phyloP scores from a whole-genome alignment of 2,888 invertebrate species.

The Syrista parreyssii region DNA sequence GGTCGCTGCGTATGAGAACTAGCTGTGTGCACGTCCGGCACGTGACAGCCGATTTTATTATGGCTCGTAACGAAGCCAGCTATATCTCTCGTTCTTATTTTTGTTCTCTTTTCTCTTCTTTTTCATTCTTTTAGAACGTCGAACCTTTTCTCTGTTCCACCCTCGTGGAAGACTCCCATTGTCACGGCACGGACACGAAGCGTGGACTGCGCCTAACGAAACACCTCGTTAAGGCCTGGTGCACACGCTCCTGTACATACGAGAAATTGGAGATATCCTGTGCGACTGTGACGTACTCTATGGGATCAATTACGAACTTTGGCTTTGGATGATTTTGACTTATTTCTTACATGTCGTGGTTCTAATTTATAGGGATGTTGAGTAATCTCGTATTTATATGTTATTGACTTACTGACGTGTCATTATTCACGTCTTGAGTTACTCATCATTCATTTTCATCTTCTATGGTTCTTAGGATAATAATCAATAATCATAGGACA shows the following conservation, averaged over 20 bases:
- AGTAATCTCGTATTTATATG: not conserved
- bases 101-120: not conserved
- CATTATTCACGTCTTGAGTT: not conserved
- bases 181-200: not conserved
- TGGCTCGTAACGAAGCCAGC: conserved; percentile 42
- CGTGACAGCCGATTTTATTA: conserved; percentile 40
- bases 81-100: conserved; percentile 24
- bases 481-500: not conserved
- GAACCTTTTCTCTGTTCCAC: not conserved
- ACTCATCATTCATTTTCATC: not conserved
- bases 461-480: not conserved
- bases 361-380: not conserved
- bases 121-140: too few relatives aligned
- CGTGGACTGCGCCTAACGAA: not conserved
- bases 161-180: not conserved
- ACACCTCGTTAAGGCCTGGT: not conserved
- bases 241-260: not conserved
- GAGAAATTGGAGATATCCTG: not conserved
- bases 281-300: not conserved
- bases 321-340: not conserved
- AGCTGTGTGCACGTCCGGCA: conserved; percentile 38
- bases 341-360: not conserved
- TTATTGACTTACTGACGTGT: not conserved
- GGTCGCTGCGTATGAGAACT: not conserved
- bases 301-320: not conserved